Conservation (phyloP, 2,797 vertebrate genomes). For the Etheostoma perlongum region DNA sequence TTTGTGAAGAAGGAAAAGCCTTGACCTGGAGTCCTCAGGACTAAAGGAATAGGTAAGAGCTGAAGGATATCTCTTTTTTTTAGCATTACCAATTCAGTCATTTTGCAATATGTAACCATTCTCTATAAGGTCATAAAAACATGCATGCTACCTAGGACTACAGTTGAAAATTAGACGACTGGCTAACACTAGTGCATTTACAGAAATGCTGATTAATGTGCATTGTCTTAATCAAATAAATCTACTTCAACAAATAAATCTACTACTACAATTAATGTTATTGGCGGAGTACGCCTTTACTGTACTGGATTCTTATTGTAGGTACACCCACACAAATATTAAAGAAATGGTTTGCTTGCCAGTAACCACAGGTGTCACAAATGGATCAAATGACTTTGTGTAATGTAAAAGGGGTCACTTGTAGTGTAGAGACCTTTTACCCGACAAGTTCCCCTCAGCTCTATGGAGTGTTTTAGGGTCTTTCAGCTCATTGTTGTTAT, state of each 20-base stretch:
- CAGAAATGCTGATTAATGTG: too few relatives aligned
- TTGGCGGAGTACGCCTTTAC: background rate
- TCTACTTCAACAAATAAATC: too few relatives aligned
- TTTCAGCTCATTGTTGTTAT: conserved; percentile 7
- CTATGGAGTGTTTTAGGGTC: background rate
- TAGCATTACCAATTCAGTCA: background rate
- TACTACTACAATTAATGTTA: background rate
- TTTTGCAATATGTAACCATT: background rate
- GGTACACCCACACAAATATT: background rate
- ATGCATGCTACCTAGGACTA: too few relatives aligned
- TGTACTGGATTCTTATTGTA: background rate
- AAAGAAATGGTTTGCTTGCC: background rate
- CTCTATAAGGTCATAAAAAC: background rate
- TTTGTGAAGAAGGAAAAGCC: too few relatives aligned
- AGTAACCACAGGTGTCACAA: background rate
- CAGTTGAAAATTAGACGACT: too few relatives aligned
- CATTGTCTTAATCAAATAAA: too few relatives aligned
- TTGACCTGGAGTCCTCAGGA: background rate
- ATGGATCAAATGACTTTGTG: background rate
- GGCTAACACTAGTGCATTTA: too few relatives aligned
- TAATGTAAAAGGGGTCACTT: background rate
- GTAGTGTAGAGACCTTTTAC: background rate
- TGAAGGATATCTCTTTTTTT: background rate
- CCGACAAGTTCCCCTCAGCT: background rate
- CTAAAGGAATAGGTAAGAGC: too few relatives aligned